phyloP scores from a whole-genome alignment of 2,888 invertebrate genomes.

The Liposcelis brunnea region DNA sequence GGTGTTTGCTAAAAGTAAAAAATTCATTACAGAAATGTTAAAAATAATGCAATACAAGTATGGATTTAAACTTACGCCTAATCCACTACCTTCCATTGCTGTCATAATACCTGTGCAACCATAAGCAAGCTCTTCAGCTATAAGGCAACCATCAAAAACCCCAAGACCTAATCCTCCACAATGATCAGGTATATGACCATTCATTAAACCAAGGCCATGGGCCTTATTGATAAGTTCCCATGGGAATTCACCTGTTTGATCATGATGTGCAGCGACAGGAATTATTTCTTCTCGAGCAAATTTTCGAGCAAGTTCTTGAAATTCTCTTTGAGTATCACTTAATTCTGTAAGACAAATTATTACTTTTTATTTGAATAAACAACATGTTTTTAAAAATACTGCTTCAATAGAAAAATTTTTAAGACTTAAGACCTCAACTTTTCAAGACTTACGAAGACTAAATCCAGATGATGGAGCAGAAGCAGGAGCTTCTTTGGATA shows the following conservation, averaged over 20 bases:
- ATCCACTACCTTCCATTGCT: conserved; percentile 72
- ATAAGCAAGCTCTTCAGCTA: conserved; percentile 80
- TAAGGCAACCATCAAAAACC: conserved; percentile 59
- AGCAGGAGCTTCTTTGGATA: too few relatives aligned
- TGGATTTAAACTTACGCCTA: too few relatives aligned
- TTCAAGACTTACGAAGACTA: too few relatives aligned
- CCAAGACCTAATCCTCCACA: conserved; percentile 60
- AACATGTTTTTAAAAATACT: too few relatives aligned
- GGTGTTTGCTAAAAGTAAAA: conserved; percentile 55
- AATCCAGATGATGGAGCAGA: too few relatives aligned
- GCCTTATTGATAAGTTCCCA: conserved; percentile 91
- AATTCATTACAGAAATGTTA: conserved; percentile 1
- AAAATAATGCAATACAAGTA: neutral
- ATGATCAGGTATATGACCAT: conserved; percentile 65
- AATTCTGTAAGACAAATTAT: too few relatives aligned
- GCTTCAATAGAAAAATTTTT: too few relatives aligned
- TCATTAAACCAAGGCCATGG: conserved; percentile 73
- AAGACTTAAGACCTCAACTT: too few relatives aligned
- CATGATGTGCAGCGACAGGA: conserved; percentile 76
- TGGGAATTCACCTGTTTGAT: conserved; percentile 83
- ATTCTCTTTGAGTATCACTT: conserved; percentile 55
- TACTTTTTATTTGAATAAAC: too few relatives aligned
- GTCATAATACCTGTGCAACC: conserved; percentile 88
- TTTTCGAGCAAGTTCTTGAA: conserved; percentile 69
- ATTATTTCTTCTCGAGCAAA: conserved; percentile 85